Evolutionary conservation across 2,888 invertebrate genomes (phyloP).

Genomic region (Sarcophaga subvicina): DNA sequence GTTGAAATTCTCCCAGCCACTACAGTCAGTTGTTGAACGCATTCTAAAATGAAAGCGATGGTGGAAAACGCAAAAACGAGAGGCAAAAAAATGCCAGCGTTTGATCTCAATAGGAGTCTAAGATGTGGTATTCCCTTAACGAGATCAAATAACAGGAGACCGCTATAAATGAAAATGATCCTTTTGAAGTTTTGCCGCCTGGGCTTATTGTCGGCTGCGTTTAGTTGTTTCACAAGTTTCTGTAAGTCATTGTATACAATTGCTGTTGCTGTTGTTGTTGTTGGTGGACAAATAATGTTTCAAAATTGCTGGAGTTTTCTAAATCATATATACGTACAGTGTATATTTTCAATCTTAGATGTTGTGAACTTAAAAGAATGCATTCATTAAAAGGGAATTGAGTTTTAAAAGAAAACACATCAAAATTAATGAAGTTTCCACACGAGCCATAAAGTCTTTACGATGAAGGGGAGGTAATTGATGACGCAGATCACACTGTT

Average conservation of each 20-base stretch:
- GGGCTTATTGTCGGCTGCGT: constrained; percentile 13
- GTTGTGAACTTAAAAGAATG: constrained; percentile 25
- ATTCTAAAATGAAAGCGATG: constrained; percentile 41
- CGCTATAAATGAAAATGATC: constrained; percentile 65
- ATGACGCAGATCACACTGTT: too few species aligned
- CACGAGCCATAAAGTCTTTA: too few species aligned
- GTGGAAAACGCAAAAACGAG: neutral
- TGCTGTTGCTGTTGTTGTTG: constrained; percentile 5
- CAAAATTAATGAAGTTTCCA: too few species aligned
- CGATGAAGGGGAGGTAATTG: too few species aligned
- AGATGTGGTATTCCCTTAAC: constrained; percentile 65
- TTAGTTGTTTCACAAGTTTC: constrained; percentile 26
- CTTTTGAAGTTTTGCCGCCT: constrained; percentile 62
- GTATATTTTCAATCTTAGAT: constrained; percentile 14
- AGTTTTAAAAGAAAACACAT: too few species aligned
- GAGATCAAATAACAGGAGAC: constrained; percentile 63
- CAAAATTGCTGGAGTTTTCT: constrained; percentile 63
- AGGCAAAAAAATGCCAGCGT: constrained; percentile 5
- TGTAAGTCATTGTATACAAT: neutral
- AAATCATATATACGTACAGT: constrained; percentile 32
- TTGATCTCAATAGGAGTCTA: constrained; percentile 56
- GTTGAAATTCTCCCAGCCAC: constrained; percentile 11
- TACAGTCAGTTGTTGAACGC: neutral
- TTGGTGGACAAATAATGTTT: constrained; percentile 52
- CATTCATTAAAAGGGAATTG: neutral